Base-by-base conservation (phyloP, 2,888 invertebrate species). In the Temnothorax unifasciatus region DNA sequence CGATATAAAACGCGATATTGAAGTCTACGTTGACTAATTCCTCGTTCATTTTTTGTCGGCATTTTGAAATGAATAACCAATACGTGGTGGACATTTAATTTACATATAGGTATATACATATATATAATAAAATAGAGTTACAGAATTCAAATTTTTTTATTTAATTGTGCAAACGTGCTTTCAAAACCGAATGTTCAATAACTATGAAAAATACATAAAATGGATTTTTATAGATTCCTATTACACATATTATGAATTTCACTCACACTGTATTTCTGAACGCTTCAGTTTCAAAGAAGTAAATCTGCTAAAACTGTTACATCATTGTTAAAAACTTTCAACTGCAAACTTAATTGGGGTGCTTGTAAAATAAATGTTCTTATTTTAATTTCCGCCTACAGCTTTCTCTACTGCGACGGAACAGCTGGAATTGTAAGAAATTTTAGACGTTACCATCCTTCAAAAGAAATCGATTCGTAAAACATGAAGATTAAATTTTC, bases 401-500 rank as follows among this genome's bases (percentile, higher is more conserved):
- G 9, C n/a, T 61, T 34, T 61, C 9, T 38, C 21, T 21, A 11
- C 6, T n/a, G n/a, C 3, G n/a, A 15, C 3, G n/a, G 15, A 63
- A 50, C 34, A 47, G 8, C 6, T 41, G 18, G 6, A 75, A 38
- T 15, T 21, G 15, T 75, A 6, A 73, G 41, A 73, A 18, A 41
- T 73, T 73, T 73, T 18, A 21, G 15, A 54, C 50, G 2, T 21
- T 71, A 34, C 38, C 4, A 15, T 74, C 44, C n/a, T 61, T 29
- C 9, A 21, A 61, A n/a, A 34, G 15, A 44, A 34, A 59, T 74
- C n/a, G 44, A 74, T 47, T 47, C 25, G n/a, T 59, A 47, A 74
- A 61, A 21, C n/a, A 15, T n/a, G 29, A 52, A 75, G 34, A 63
- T 63, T 75, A 75, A 61, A 63, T 47, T 61, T 21, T 15, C 3